Base-by-base conservation (phyloP, 35 echinoderm and acorn worm species). In the Amphiura filiformis region DNA sequence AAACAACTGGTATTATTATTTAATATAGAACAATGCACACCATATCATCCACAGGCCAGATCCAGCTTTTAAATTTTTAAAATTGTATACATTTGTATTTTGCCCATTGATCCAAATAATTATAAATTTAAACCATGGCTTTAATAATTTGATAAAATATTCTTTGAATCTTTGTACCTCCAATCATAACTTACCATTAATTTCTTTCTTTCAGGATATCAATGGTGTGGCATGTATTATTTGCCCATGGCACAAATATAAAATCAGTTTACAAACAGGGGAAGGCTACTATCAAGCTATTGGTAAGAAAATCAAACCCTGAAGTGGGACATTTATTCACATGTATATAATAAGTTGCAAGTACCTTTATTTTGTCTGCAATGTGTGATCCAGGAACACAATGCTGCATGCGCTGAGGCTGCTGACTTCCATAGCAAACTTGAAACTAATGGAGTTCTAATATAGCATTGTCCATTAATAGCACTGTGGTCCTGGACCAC, bases 161-260 rank as follows among this genome's bases (percentile, higher is more conserved):
- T 34, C 32, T 78, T 78, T 31, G 44, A 52, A 52, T 52, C 32
- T 78, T 32, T 78, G 0, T 28, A 30, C 1, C 32, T 78, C 20
- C 31, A 78, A 34, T 78, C 33, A 0, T 2, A 79, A 31, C 20
- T 0, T 31, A 31, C 5, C 81, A 79, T 34, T 15, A 80, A 35
- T 28, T 81, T 81, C 81, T 42, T 56, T 88, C 44, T 35, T 23
- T 36, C 39, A 88, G 87, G 87, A 88, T 22, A 80, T 88, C 18
- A 77, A 80, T 57, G 78, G 78, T 81, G 49, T 88, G 20, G 78
- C 26, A 32, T 88, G 87, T 37, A 37, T 88, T n/a, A 49, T 88
- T 26, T 88, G 87, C 64, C 87, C 87, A 57, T 88, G 87, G 87
- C 87, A 88, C 36, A 88, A 88, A 32, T 88, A 88, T 78, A 88